Percentiles rank a stretch among this genome's conserved stretches.
Conservation (phyloP, 1,140 invertebrate species). For the Brachionus plicatilis region DNA sequence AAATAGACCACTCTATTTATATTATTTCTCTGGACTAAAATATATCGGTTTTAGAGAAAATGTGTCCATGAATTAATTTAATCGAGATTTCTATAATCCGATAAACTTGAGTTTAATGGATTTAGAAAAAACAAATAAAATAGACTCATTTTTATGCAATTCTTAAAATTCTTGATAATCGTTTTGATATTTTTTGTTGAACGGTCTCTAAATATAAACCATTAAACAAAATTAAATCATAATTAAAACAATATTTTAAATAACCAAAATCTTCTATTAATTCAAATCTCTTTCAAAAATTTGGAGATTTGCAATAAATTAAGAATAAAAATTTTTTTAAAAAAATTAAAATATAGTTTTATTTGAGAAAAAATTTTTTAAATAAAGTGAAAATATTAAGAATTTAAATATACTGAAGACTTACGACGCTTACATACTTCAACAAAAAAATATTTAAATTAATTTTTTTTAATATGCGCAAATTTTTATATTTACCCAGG, state of each 20-base stretch:
- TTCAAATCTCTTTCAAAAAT: no score
- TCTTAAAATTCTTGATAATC: background rate
- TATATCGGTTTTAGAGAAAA: background rate
- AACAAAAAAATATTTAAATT: background rate
- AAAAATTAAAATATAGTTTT: background rate
- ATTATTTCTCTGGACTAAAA: background rate
- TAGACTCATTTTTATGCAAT: background rate
- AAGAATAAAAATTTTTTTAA: no score
- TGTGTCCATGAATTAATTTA: background rate
- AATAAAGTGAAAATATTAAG: no score
- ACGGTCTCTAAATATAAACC: background rate
- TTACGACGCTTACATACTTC: background rate
- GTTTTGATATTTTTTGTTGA: background rate
- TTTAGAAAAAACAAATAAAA: background rate
- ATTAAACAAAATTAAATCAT: no score
- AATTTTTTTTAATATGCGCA: background rate
- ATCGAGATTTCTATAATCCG: background rate
- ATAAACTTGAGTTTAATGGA: background rate
- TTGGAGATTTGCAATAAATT: no score
- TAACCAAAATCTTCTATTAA: no score
- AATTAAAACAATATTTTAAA: no score
- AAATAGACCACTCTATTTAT: background rate
- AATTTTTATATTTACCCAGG: conserved; percentile 3
- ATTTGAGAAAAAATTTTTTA: background rate
- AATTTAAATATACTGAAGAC: background rate